These are phyloP conservation scores for Masnerella sp. DNA, from an alignment of 2,888 invertebrate species.

Conservation along the genomic window DNA sequence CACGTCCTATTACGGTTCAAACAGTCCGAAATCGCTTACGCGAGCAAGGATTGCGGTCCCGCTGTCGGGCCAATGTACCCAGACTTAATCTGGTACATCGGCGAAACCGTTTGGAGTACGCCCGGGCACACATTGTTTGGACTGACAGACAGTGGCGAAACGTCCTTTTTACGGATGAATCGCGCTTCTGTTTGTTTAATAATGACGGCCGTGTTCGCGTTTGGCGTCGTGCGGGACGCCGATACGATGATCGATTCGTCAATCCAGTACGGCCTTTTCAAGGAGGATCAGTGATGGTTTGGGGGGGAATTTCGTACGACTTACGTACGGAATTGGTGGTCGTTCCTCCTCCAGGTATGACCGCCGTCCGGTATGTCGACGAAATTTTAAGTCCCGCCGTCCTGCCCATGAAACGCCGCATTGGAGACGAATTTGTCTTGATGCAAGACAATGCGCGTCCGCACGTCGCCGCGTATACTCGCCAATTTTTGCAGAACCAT, in stretches of 20 bases:
- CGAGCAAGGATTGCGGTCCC: not conserved
- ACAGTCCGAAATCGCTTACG: not conserved
- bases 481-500: slow-evolving; percentile 29
- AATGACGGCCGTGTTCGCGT: slow-evolving; percentile 44
- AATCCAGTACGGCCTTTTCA: slow-evolving; percentile 11
- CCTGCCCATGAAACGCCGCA: slow-evolving; percentile 1
- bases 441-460: slow-evolving; percentile 57
- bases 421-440: slow-evolving; percentile 27
- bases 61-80: not conserved
- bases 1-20: not conserved
- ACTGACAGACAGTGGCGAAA: slow-evolving; percentile 1
- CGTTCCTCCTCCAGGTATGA: slow-evolving; percentile 26
- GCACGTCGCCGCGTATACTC: slow-evolving; percentile 33
- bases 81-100: not conserved
- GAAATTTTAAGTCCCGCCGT: not conserved
- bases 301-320: slow-evolving; percentile 38
- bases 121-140: not conserved
- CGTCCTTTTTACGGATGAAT: slow-evolving; percentile 7
- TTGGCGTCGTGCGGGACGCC: slow-evolving; percentile 45
- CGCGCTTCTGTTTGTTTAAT: slow-evolving; percentile 3
- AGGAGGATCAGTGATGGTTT: slow-evolving; percentile 51
- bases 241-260: not conserved
- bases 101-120: not conserved
- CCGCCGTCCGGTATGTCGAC: slow-evolving; percentile 35
- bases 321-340: slow-evolving; percentile 38